phyloP scores from a whole-genome alignment of 2,113 vertebrate genomes.

The Ochotona curzoniae region DNA sequence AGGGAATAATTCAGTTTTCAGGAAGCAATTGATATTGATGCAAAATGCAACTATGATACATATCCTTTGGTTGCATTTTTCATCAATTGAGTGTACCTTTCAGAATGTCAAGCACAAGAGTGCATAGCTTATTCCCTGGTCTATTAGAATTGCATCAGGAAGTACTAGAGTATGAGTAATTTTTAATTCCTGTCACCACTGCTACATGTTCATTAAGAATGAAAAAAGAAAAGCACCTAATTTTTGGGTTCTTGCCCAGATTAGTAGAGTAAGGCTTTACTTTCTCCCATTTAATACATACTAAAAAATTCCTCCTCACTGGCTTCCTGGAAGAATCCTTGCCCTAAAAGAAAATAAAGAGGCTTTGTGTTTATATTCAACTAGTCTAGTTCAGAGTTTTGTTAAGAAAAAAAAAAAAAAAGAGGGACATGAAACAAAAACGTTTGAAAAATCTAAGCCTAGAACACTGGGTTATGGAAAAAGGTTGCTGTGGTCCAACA shows the following conservation, averaged over 20 bases:
- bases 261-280: conserved; percentile 47
- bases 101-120: conserved; percentile 3
- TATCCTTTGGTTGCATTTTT: background rate
- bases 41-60: background rate
- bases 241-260: conserved; percentile 46
- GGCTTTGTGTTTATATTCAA: conserved; percentile 56
- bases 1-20: background rate
- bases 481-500: conserved; percentile 38
- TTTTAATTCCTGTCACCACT: conserved; percentile 19
- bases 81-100: background rate
- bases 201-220: conserved; percentile 35
- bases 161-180: background rate
- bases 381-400: conserved; percentile 47
- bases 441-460: conserved; percentile 63
- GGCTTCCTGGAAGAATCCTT: conserved; percentile 2
- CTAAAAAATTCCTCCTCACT: conserved; percentile 42
- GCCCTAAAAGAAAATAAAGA: conserved; percentile 64
- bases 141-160: conserved; percentile 10
- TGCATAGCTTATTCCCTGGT: background rate
- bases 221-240: background rate
- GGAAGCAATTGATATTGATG: background rate
- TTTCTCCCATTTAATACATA: background rate
- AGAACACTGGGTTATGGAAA: conserved; percentile 49
- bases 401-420: background rate
- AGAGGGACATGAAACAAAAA: conserved; percentile 58